Conservation (phyloP, 2,113 vertebrate genomes). For the Pelvicachromis taeniatus region DNA sequence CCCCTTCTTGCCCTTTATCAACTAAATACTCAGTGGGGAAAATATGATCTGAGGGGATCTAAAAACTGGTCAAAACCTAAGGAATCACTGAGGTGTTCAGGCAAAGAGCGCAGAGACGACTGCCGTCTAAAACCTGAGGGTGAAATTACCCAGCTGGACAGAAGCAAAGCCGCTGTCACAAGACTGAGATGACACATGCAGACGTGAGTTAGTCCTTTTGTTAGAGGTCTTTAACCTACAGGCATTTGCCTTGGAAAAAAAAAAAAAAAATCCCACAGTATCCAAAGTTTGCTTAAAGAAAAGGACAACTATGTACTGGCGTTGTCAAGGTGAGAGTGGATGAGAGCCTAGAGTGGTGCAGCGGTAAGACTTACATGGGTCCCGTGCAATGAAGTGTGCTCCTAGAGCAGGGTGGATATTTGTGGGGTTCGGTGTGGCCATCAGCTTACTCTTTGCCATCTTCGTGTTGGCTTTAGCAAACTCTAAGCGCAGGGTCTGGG, state of each 20-base stretch:
- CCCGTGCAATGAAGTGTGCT: conserved; percentile 97
- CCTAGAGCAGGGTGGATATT: conserved; percentile 95
- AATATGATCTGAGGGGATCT: conserved; percentile 1
- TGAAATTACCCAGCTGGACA: conserved; percentile 14
- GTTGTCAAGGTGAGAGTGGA: conserved; percentile 57
- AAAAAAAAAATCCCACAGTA: background rate
- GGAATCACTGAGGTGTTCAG: conserved; percentile 17
- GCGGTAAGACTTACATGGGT: conserved; percentile 93
- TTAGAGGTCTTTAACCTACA: conserved; percentile 7
- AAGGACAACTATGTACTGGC: conserved; percentile 11
- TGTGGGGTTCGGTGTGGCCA: conserved; percentile 97
- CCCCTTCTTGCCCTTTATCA: background rate
- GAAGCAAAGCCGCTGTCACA: conserved; percentile 46
- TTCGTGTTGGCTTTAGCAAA: conserved; percentile 99
- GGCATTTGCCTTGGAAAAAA: background rate
- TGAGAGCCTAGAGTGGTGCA: conserved; percentile 70
- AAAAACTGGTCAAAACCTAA: background rate
- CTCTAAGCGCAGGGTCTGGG: conserved; percentile 97
- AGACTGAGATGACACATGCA: conserved; percentile 67
- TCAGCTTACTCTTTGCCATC: conserved; percentile 99
- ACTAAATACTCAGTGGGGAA: background rate
- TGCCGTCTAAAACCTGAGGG: conserved; percentile 1
- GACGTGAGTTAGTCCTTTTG: conserved; percentile 71
- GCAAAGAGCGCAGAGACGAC: conserved; percentile 2
- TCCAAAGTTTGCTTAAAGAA: background rate